Evolutionary conservation across 2,888 invertebrate species (phyloP).

Genomic region (Maniola hyperantus): DNA sequence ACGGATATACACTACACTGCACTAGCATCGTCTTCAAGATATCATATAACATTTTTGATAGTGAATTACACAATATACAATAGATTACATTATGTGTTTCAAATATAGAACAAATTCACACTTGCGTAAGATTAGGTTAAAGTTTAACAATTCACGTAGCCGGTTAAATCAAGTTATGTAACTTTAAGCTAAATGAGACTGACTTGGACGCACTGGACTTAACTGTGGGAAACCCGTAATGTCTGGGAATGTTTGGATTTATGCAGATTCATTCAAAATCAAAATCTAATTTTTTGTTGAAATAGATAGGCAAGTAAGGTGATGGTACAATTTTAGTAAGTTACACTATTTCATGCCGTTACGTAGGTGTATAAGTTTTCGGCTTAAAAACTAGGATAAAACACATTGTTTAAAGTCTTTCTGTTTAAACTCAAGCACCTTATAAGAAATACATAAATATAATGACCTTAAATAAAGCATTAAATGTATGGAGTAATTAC

Average conservation of each 20-base stretch:
- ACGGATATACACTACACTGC: neutral
- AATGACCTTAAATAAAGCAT: no score
- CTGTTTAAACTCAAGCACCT: no score
- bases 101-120: constrained; percentile 17
- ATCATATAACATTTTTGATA: constrained; percentile 3
- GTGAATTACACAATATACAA: neutral
- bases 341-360: no score
- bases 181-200: neutral
- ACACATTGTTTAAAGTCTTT: no score
- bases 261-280: neutral
- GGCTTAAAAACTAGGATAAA: no score
- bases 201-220: constrained; percentile 5
- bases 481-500: no score
- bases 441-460: no score
- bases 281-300: neutral
- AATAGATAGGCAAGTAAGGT: no score
- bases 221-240: constrained; percentile 16
- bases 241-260: constrained; percentile 3
- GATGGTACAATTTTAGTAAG: no score
- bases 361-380: no score
- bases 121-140: constrained; percentile 25
- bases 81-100: neutral
- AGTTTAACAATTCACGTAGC: constrained; percentile 1
- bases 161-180: constrained; percentile 9
- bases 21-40: neutral